phyloP scores from a whole-genome alignment of 2,888 invertebrate genomes.

The Latrodectus hesperus region DNA sequence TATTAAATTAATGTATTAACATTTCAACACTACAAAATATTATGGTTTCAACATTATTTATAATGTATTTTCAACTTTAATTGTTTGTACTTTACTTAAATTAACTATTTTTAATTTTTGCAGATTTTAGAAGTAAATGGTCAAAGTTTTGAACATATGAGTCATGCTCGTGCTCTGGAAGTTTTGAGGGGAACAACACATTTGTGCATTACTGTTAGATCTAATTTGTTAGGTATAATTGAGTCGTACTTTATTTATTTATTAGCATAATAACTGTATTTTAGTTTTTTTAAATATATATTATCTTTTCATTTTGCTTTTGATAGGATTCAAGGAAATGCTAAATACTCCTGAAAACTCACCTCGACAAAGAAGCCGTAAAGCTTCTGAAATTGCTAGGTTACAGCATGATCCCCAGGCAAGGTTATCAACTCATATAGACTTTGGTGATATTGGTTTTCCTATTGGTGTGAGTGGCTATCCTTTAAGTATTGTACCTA shows the following conservation, averaged over 20 bases:
- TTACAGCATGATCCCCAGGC: conserved; percentile 83
- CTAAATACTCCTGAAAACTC: conserved; percentile 86
- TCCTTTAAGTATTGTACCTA: conserved; percentile 58
- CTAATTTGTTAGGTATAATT: conserved; percentile 88
- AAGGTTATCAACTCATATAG: conserved; percentile 84
- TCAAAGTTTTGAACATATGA: conserved; percentile 95
- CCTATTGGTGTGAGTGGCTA: conserved; percentile 54
- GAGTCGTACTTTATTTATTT: no score
- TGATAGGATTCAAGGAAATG: conserved; percentile 82
- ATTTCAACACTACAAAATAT: no score
- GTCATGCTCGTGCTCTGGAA: conserved; percentile 92
- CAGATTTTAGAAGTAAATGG: conserved; percentile 96
- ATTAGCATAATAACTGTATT: no score
- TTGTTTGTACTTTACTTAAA: background rate
- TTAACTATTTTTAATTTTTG: no score
- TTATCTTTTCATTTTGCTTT: background rate
- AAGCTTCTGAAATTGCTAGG: conserved; percentile 81
- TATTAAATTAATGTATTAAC: no score
- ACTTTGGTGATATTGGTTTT: conserved; percentile 74
- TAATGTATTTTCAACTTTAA: background rate
- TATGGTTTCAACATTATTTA: background rate
- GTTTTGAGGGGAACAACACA: conserved; percentile 95
- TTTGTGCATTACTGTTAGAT: conserved; percentile 95
- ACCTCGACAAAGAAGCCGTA: conserved; percentile 82
- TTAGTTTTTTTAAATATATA: background rate